Percentiles rank a stretch among this genome's conserved stretches.
phyloP scores from a whole-genome alignment of 2,113 vertebrate genomes.

The Vidua macroura region DNA sequence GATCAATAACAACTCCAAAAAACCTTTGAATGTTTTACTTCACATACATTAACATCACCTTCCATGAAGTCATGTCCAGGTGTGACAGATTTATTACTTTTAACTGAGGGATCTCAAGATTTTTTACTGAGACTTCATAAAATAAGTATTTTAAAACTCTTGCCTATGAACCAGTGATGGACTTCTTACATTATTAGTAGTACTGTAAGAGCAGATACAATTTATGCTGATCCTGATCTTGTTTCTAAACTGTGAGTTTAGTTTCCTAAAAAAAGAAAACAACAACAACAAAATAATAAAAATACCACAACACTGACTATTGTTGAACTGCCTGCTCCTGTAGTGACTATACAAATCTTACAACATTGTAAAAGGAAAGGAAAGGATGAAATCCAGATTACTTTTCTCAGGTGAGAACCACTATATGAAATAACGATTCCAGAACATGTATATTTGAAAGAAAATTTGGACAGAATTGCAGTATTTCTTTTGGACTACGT shows the following conservation, averaged over 20 bases:
- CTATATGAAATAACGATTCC: not conserved
- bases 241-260: not conserved
- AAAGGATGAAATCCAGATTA: not conserved
- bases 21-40: not conserved
- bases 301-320: not conserved
- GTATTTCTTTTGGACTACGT: not conserved
- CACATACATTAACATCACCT: not conserved
- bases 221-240: not conserved
- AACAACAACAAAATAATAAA: not conserved
- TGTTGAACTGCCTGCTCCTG: not conserved
- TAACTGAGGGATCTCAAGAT: not conserved
- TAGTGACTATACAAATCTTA: not conserved
- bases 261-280: not conserved
- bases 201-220: not conserved
- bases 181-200: not conserved
- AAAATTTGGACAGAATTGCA: not conserved
- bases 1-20: not conserved
- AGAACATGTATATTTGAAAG: not conserved
- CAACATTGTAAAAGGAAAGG: not conserved
- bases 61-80: not conserved
- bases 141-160: not conserved
- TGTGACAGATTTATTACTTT: not conserved
- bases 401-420: not conserved
- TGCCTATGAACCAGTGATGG: not conserved
- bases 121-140: not conserved